Conservation (phyloP, 2,113 vertebrate genomes). For the Pterocles burchelli region DNA sequence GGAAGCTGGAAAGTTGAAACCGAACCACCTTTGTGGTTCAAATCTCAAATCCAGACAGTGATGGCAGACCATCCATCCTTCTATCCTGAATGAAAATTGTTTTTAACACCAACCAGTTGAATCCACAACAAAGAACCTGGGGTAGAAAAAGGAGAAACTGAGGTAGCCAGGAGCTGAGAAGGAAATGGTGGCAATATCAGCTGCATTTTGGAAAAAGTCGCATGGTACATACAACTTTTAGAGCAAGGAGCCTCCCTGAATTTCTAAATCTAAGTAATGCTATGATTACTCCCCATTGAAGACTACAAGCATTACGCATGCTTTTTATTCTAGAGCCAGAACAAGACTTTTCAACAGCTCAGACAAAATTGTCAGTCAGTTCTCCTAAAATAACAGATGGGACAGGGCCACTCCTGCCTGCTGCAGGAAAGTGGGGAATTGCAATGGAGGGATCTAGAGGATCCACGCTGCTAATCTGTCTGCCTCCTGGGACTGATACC, state of each 20-base stretch:
- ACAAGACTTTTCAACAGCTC: not conserved
- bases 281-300: not conserved
- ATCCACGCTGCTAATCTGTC: slow-evolving; percentile 18
- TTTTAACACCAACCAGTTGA: not conserved
- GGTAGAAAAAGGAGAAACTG: not conserved
- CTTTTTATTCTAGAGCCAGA: slow-evolving; percentile 5
- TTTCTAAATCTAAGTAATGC: not conserved
- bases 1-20: not conserved
- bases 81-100: not conserved
- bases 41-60: not conserved
- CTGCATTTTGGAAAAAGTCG: not conserved
- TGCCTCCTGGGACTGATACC: slow-evolving; percentile 39
- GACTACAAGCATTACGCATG: not conserved
- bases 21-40: not conserved
- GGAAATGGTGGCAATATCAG: not conserved
- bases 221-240: not conserved
- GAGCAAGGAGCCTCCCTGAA: not conserved
- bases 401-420: not conserved
- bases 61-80: not conserved
- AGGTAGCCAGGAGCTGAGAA: not conserved
- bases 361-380: not conserved
- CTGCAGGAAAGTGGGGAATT: not conserved
- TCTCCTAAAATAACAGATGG: slow-evolving; percentile 36
- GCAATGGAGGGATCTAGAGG: not conserved
- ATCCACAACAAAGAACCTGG: not conserved